Evolutionary conservation across 37 sponge, comb jelly and placozoan genomes (phyloP).

Genomic region (Geodia barretti): DNA sequence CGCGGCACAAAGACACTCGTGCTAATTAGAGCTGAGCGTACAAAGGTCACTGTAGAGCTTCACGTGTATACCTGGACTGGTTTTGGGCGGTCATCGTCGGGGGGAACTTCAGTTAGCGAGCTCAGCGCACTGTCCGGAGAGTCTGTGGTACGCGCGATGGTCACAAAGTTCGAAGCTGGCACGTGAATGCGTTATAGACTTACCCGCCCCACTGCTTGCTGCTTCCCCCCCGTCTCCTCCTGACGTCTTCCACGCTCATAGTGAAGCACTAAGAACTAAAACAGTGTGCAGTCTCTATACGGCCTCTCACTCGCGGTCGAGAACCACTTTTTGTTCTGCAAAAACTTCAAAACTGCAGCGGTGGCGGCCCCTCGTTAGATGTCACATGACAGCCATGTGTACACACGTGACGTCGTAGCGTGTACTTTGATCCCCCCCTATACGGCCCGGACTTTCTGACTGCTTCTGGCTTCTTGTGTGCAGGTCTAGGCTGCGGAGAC

Average conservation of each 20-base stretch:
- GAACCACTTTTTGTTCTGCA: too few species aligned
- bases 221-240: background rate
- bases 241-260: background rate
- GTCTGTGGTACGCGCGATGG: too few species aligned
- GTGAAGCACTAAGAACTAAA: background rate
- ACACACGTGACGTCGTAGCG: background rate
- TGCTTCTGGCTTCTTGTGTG: background rate
- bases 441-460: background rate
- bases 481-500: background rate
- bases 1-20: too few species aligned
- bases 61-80: background rate
- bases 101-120: background rate
- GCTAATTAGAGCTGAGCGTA: too few species aligned
- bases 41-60: too few species aligned
- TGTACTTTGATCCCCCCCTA: background rate
- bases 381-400: background rate
- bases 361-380: too few species aligned
- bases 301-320: too few species aligned
- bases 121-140: background rate
- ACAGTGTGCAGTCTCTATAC: too few species aligned
- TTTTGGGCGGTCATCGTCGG: background rate
- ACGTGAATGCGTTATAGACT: background rate
- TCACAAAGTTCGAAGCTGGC: too few species aligned
- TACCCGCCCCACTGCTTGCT: background rate
- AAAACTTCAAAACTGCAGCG: too few species aligned